Base-by-base conservation (phyloP, 2,888 invertebrate species). In the Incurvaria masculella region DNA sequence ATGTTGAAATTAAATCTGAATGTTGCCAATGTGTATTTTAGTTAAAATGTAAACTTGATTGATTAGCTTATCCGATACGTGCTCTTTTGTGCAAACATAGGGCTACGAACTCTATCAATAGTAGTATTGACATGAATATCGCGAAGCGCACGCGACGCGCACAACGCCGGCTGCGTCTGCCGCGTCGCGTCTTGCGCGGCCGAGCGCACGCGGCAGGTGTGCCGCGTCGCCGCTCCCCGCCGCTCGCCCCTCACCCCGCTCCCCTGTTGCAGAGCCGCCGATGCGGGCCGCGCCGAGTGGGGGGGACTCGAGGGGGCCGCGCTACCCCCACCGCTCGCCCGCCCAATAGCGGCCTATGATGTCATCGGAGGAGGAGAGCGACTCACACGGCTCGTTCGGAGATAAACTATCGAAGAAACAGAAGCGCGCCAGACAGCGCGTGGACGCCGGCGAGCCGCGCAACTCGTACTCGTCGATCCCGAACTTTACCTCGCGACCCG, bases 331-430 rank as follows among this genome's bases (percentile, higher is more conserved):
- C 80, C 81, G 84, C 84, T 80, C 75, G 83, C 81, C 75, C 82
- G 85, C 86, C 89, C 89, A 89, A 89, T 85, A 84, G 81, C 84
- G 86, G 86, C 91, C 83, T 86, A 91, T 91, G 90, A 92, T 92
- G 92, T 92, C 91, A 92, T 91, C 91, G 88, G 92, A 91, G 88
- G 92, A 92, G 90, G 91, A 92, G 88, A 89, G 89, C 85, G 90
- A 88, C 83, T 87, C 86, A 85, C 90, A 89, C 86, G 91, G 90
- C 85, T 90, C 91, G 89, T 91, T 88, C 85, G 89, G 89, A 88
- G 91, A 89, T 86, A 88, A 87, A 81, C 88, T 89, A 82, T 86
- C 91, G 84, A 91, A 91, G 89, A 90, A 91, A 86, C 87, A 88
- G 80, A 93, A 92, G 83, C 89, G 93, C 81, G 91, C 90, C 82